phyloP scores from a whole-genome alignment of 2,113 vertebrate species.

The Jacana jacana region DNA sequence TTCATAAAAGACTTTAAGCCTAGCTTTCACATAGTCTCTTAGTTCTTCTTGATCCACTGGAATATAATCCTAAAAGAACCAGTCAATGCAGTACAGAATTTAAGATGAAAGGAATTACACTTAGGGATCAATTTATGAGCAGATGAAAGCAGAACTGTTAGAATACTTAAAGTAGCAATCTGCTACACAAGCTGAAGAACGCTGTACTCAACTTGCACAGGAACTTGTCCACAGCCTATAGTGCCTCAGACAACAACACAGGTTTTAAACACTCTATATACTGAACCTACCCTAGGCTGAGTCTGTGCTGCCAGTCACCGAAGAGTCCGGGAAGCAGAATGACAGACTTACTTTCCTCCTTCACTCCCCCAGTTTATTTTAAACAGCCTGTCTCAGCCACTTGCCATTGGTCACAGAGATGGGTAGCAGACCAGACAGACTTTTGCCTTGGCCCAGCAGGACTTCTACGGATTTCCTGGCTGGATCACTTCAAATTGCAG shows the following conservation, averaged over 20 bases:
- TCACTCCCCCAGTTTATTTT: neutral
- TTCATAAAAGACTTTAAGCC: constrained; percentile 98
- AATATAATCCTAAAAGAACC: constrained; percentile 88
- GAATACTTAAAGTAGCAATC: neutral
- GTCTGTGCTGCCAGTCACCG: neutral
- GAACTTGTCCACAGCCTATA: neutral
- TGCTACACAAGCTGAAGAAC: neutral
- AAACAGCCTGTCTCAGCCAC: neutral
- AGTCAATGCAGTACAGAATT: neutral
- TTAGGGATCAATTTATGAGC: neutral
- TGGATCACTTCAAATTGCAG: neutral
- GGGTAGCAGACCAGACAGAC: neutral
- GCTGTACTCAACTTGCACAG: neutral
- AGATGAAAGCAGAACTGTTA: neutral
- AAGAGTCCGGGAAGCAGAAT: neutral
- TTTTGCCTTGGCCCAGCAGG: neutral
- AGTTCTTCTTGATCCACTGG: constrained; percentile 98
- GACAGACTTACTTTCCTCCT: neutral
- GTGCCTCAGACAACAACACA: accelerated
- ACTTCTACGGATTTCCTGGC: neutral
- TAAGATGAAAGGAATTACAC: neutral
- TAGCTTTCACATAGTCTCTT: constrained; percentile 96
- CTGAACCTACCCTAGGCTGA: neutral
- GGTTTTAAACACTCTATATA: neutral
- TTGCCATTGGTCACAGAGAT: neutral